Base-by-base conservation (phyloP, 2,888 invertebrate genomes). In the Epinotia ramella region DNA sequence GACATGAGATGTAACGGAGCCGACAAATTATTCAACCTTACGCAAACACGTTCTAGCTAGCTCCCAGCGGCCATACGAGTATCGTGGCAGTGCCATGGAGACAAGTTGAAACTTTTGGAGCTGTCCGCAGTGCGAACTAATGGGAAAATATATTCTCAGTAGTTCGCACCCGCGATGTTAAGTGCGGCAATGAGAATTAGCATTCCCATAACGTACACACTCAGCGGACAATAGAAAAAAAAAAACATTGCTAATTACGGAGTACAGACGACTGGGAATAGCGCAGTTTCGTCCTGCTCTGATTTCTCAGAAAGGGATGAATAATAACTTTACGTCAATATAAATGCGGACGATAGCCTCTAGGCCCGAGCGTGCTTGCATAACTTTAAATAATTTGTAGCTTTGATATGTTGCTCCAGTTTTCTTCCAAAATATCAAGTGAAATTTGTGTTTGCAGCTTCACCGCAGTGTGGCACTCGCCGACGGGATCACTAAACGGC, bases 381-480 rank as follows among this genome's bases (percentile, higher is more conserved):
- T 63, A 20, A 63, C 18, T 18, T 63, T 63, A 20, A 63, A 44
- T 46, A 59, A 59, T 68, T 68, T 20, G 20, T 44, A 57, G 20
- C 44, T 68, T 44, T 59, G 57, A 33, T 33, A 62, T 62, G 16
- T 9, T 33, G 16, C 3, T 7, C 18, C 53, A 28, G 16, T 33
- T 40, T n/a, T n/a, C 60, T 11, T n/a, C 11, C 33, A 24, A 62
- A 24, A 16, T 56, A 57, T 62, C 16, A n/a, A 28, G 56, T 33
- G n/a, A 28, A 44, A 57, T 60, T 65, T 84, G 91, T 94, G 92
- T 93, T 93, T 92, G 93, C 93, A 92, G 92, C 88, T 85, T 76
- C 83, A 71, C 72, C 81, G 83, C 88, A 86, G 90, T 91, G 93
- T 93, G 94, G 93, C 92, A 84, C 87, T 62, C 7, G 0, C 0